These are phyloP conservation scores for Strigamia transsilvanica DNA, from an alignment of 2,888 invertebrate genomes.

Conservation along the genomic window DNA sequence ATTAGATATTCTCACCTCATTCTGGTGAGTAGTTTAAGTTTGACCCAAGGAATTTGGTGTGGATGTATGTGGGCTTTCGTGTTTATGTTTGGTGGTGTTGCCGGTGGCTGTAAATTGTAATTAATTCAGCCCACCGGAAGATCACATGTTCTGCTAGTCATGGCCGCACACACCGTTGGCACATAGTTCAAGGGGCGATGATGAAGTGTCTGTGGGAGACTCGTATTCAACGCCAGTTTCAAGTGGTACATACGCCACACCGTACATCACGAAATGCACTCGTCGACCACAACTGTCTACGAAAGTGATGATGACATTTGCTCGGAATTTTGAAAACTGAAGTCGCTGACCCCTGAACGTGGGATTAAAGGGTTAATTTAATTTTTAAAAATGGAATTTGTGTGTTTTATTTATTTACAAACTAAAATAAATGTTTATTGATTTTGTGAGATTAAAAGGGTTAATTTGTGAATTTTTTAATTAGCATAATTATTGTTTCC, in stretches of 20 bases:
- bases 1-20: neutral
- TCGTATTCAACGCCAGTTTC: slow-evolving; percentile 27
- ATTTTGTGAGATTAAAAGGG: neutral
- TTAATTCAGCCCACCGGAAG: slow-evolving; percentile 49
- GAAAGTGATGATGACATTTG: slow-evolving; percentile 46
- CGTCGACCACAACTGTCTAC: slow-evolving; percentile 45
- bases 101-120: slow-evolving; percentile 46
- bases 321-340: slow-evolving; percentile 34
- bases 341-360: neutral
- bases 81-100: slow-evolving; percentile 49
- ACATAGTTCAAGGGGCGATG: slow-evolving; percentile 49
- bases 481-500: neutral
- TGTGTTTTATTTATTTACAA: neutral
- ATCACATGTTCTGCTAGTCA: slow-evolving; percentile 47
- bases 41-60: neutral
- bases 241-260: slow-evolving; percentile 46
- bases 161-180: slow-evolving; percentile 37
- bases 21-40: neutral
- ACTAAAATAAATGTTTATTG: neutral
- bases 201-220: slow-evolving; percentile 35
- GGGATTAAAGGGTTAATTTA: slow-evolving; percentile 17
- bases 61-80: slow-evolving; percentile 3
- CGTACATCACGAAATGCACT: slow-evolving; percentile 31
- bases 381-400: neutral
- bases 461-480: neutral